Percentiles rank a stretch among this genome's conserved stretches.
Conservation (phyloP, 2,888 invertebrate species). For the Druceiella hillmani region DNA sequence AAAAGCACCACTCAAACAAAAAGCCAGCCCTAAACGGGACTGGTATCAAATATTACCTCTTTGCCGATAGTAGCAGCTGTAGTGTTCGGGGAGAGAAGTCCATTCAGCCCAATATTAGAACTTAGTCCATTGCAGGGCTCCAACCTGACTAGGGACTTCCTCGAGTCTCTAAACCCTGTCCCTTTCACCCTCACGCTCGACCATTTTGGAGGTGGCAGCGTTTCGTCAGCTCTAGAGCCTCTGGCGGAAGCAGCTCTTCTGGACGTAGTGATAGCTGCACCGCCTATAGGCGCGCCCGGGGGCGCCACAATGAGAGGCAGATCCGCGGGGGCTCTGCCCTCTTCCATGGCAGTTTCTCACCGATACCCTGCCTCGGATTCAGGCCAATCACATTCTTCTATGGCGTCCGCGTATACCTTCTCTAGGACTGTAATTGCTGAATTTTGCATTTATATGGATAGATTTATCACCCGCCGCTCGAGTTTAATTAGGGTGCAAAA, state of each 20-base stretch:
- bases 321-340: slow-evolving; percentile 48
- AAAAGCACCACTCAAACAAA: no score
- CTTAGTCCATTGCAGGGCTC: slow-evolving; percentile 57
- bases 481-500: no score
- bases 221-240: slow-evolving; percentile 38
- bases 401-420: slow-evolving; percentile 44
- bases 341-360: slow-evolving; percentile 53
- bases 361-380: slow-evolving; percentile 53
- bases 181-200: slow-evolving; percentile 60
- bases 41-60: no score
- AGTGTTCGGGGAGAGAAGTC: slow-evolving; percentile 29
- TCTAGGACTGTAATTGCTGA: slow-evolving; percentile 47
- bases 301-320: slow-evolving; percentile 47
- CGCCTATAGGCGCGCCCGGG: slow-evolving; percentile 30
- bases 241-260: slow-evolving; percentile 41
- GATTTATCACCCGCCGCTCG: no score
- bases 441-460: slow-evolving; percentile 52
- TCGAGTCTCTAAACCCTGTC: slow-evolving; percentile 57
- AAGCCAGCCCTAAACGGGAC: no score
- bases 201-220: slow-evolving; percentile 45
- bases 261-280: slow-evolving; percentile 41
- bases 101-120: slow-evolving; percentile 37
- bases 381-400: slow-evolving; percentile 42
- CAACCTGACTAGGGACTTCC: slow-evolving; percentile 58
- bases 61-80: slow-evolving; percentile 48